phyloP scores from a whole-genome alignment of 2,888 invertebrate genomes.

The Pachycephus smyrnensis region DNA sequence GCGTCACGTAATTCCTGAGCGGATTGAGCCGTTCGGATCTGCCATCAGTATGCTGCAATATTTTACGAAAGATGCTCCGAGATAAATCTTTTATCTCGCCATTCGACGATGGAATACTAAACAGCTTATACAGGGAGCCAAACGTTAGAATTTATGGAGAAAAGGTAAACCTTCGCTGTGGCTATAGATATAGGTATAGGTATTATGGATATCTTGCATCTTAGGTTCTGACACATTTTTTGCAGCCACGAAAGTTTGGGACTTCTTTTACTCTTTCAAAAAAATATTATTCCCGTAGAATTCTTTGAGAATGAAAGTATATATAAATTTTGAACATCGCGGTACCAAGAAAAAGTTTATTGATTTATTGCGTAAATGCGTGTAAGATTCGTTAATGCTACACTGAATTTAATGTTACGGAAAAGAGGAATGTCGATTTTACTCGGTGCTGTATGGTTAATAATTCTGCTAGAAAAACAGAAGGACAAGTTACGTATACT shows the following conservation, averaged over 20 bases:
- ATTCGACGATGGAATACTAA: slow-evolving; percentile 57
- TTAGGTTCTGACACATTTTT: background rate
- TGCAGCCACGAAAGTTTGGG: background rate
- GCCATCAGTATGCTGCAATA: slow-evolving; percentile 51
- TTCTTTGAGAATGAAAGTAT: background rate
- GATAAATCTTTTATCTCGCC: slow-evolving; percentile 21
- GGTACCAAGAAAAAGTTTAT: too few relatives aligned
- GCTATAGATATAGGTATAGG: background rate
- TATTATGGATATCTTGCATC: background rate
- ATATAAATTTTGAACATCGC: background rate
- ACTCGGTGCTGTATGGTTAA: background rate
- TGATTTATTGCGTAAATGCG: too few relatives aligned
- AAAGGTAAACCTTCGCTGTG: slow-evolving; percentile 25
- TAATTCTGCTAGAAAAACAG: background rate
- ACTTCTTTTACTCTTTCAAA: background rate
- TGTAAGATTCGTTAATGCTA: background rate
- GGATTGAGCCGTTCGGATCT: slow-evolving; percentile 53
- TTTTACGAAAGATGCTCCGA: slow-evolving; percentile 37
- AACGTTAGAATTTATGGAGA: slow-evolving; percentile 28
- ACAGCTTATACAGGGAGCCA: slow-evolving; percentile 39
- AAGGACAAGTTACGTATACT: background rate
- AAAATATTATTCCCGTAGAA: background rate
- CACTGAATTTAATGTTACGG: background rate
- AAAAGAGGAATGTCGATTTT: background rate
- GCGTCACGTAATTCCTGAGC: slow-evolving; percentile 46